phyloP scores from a whole-genome alignment of 2,797 vertebrate species.

The Spondyliosoma cantharus region DNA sequence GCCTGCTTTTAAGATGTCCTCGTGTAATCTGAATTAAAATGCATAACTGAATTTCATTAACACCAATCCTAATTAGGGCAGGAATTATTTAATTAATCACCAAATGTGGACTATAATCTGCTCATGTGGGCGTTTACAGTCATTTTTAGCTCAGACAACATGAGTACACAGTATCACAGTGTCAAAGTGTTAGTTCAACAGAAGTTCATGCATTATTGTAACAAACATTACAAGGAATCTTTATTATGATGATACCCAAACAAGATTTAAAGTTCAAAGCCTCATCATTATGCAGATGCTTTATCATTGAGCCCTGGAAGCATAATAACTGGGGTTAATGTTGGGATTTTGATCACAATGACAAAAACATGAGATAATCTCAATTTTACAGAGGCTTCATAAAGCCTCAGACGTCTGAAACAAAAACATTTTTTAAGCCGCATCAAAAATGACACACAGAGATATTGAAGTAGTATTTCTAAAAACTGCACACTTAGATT shows the following conservation, averaged over 20 bases:
- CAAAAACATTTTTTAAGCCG: constrained; percentile 37
- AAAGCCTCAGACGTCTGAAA: constrained; percentile 34
- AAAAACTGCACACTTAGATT: constrained; percentile 65
- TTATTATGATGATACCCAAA: constrained; percentile 16
- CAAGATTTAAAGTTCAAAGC: constrained; percentile 15
- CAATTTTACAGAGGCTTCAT: constrained; percentile 32
- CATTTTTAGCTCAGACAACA: not conserved
- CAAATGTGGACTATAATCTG: constrained; percentile 40
- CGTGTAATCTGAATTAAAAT: constrained; percentile 34
- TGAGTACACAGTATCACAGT: not conserved
- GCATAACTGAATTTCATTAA: constrained; percentile 26
- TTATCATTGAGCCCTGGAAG: constrained; percentile 13
- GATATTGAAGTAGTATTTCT: constrained; percentile 63
- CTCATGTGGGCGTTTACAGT: constrained; percentile 17
- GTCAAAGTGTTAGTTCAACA: constrained; percentile 22
- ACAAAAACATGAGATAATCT: constrained; percentile 48
- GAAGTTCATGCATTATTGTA: constrained; percentile 4
- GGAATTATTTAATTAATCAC: constrained; percentile 20
- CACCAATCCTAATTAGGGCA: constrained; percentile 10
- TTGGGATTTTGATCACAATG: constrained; percentile 44
- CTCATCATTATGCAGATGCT: constrained; percentile 25
- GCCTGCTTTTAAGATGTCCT: constrained; percentile 30
- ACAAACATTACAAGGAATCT: not conserved
- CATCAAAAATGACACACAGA: constrained; percentile 56
- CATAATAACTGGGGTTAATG: constrained; percentile 29